Percentiles rank a stretch among this genome's conserved stretches.
These are phyloP conservation scores for Corythornis cristatus DNA, from an alignment of 2,113 vertebrate species.

Conservation along the genomic window DNA sequence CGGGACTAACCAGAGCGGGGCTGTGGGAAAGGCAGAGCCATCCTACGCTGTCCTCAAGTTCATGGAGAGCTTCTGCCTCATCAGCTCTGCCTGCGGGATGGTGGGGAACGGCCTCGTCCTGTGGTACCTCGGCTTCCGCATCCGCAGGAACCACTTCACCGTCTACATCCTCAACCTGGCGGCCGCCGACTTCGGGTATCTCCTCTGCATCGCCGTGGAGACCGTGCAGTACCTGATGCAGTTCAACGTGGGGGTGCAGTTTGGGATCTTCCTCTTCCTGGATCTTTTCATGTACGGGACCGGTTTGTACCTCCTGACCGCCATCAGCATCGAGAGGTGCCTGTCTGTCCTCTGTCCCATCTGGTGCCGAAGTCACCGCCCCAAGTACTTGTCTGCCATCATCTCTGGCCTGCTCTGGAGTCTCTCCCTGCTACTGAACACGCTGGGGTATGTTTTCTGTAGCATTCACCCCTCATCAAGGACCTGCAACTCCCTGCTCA, in stretches of 20 bases:
- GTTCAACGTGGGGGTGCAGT: conserved; percentile 60
- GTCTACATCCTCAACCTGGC: conserved; percentile 79
- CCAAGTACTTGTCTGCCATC: neutral
- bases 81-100: conserved; percentile 72
- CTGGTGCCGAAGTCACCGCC: conserved; percentile 49
- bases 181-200: conserved; percentile 56
- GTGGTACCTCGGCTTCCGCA: conserved; percentile 74
- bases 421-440: conserved; percentile 23
- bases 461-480: fast-evolving
- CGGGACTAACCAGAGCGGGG: neutral
- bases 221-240: conserved; percentile 62
- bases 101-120: conserved; percentile 74
- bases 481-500: neutral
- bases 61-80: conserved; percentile 70
- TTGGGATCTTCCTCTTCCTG: conserved; percentile 56
- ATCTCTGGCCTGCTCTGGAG: conserved; percentile 26
- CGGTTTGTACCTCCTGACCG: conserved; percentile 10
- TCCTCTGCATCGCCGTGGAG: conserved; percentile 70
- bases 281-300: conserved; percentile 33
- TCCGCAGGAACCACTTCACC: conserved; percentile 74
- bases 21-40: neutral
- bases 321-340: conserved; percentile 55
- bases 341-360: conserved; percentile 41
- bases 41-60: conserved; percentile 18
- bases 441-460: neutral